Percentiles rank a stretch among this genome's conserved stretches.
phyloP scores from a whole-genome alignment of 2,113 vertebrate genomes.

The Micronycteris hirsuta region DNA sequence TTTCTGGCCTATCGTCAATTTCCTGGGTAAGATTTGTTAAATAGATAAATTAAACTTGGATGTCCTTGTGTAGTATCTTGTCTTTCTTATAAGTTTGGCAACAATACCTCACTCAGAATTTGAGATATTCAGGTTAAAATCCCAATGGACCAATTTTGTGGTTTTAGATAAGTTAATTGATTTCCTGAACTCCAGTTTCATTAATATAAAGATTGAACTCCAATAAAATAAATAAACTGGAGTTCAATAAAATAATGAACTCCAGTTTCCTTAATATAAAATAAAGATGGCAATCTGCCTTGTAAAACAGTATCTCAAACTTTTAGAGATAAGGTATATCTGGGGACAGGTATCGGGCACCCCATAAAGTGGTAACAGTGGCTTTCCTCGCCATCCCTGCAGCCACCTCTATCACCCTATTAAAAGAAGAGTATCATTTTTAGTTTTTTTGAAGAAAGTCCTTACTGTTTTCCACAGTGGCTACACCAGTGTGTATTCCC shows the following conservation, averaged over 20 bases:
- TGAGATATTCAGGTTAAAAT: background rate
- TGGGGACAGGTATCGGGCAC: background rate
- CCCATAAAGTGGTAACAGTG: background rate
- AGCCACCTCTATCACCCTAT: background rate
- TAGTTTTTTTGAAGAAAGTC: no score
- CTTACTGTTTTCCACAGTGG: no score
- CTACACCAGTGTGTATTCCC: no score
- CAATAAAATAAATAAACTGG: no score
- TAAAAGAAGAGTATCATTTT: no score
- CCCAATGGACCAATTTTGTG: background rate
- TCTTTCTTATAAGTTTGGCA: background rate
- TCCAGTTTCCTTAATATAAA: no score
- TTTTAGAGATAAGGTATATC: conserved; percentile 2
- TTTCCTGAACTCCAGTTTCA: conserved; percentile 18
- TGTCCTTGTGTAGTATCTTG: background rate
- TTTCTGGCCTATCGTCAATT: background rate
- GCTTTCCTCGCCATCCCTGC: background rate
- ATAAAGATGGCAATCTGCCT: conserved; percentile 23
- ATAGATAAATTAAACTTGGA: background rate
- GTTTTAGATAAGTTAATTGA: conserved; percentile 39
- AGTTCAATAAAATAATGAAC: no score
- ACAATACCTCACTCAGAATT: background rate
- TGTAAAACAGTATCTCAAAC: background rate
- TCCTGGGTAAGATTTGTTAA: background rate
- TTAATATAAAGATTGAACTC: conserved; percentile 8